These are phyloP conservation scores for Boloria selene DNA, from an alignment of 2,888 invertebrate genomes.

Conservation along the genomic window DNA sequence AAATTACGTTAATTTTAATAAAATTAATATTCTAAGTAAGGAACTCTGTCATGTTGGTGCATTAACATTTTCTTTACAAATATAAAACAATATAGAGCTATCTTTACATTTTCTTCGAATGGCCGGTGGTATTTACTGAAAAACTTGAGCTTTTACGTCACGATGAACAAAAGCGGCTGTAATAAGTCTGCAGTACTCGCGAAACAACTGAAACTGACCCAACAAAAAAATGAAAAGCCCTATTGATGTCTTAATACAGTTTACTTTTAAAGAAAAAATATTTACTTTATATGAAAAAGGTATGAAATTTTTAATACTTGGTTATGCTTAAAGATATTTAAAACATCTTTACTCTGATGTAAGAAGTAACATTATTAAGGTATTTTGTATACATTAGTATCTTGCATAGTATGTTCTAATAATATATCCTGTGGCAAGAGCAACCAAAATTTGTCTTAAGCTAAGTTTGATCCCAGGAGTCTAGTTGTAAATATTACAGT, in stretches of 20 bases:
- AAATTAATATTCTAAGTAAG: slow-evolving; percentile 5
- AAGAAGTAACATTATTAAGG: not conserved
- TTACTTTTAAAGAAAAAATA: slow-evolving; percentile 47
- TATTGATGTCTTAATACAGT: slow-evolving; percentile 65
- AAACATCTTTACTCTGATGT: not conserved
- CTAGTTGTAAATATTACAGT: too few relatives aligned
- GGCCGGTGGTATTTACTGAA: slow-evolving; percentile 31
- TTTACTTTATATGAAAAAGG: not conserved
- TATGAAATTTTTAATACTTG: not conserved
- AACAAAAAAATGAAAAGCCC: slow-evolving; percentile 44
- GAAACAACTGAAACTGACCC: slow-evolving; percentile 27
- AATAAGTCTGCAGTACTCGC: slow-evolving; percentile 36
- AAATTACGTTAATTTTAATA: not conserved
- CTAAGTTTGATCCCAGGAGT: too few relatives aligned
- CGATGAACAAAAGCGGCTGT: slow-evolving; percentile 37
- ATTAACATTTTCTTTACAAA: slow-evolving; percentile 16
- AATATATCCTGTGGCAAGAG: too few relatives aligned
- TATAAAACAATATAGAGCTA: slow-evolving; percentile 20
- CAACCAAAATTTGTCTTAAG: too few relatives aligned
- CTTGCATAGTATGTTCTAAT: too few relatives aligned
- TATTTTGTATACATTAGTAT: too few relatives aligned
- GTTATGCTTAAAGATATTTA: not conserved
- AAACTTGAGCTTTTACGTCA: slow-evolving; percentile 38
- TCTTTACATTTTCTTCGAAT: slow-evolving; percentile 25
- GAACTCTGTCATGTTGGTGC: slow-evolving; percentile 8